Conservation (phyloP, 2,113 vertebrate species). For the Tachuris rubrigastra region DNA sequence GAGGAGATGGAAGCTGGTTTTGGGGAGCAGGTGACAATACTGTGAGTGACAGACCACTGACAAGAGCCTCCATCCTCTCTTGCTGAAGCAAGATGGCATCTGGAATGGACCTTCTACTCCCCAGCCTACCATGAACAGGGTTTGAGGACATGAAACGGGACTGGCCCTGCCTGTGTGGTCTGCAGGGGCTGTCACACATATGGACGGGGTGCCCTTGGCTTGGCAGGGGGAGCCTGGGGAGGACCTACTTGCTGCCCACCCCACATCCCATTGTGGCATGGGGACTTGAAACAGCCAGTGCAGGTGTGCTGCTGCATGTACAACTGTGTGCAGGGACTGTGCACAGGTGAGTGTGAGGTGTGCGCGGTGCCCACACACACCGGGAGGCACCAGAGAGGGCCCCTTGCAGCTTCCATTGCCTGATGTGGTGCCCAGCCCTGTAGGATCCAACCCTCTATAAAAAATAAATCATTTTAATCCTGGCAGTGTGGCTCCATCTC, state of each 20-base stretch:
- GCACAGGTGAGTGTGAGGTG: neutral
- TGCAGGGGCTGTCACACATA: rapidly evolving
- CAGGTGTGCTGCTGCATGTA: neutral
- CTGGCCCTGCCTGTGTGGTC: neutral
- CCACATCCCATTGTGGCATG: rapidly evolving
- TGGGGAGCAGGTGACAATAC: neutral
- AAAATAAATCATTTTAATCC: slow-evolving; percentile 27
- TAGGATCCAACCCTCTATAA: neutral
- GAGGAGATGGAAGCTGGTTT: neutral
- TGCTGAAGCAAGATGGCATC: neutral
- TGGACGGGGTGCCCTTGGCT: rapidly evolving
- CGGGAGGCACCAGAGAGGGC: neutral
- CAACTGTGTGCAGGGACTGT: neutral
- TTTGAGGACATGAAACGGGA: neutral
- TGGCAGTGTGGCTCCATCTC: neutral
- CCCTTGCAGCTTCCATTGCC: neutral
- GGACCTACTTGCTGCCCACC: neutral
- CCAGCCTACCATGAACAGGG: neutral
- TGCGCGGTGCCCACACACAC: neutral
- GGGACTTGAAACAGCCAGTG: neutral
- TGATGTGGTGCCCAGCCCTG: neutral
- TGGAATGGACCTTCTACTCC: neutral
- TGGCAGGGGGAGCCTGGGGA: neutral
- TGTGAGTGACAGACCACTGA: neutral
- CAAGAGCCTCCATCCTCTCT: neutral